Evolutionary conservation across 2,797 vertebrate genomes (phyloP), one percentile per base, ranked within the genome.

Genomic region (Avahi laniger): DNA sequence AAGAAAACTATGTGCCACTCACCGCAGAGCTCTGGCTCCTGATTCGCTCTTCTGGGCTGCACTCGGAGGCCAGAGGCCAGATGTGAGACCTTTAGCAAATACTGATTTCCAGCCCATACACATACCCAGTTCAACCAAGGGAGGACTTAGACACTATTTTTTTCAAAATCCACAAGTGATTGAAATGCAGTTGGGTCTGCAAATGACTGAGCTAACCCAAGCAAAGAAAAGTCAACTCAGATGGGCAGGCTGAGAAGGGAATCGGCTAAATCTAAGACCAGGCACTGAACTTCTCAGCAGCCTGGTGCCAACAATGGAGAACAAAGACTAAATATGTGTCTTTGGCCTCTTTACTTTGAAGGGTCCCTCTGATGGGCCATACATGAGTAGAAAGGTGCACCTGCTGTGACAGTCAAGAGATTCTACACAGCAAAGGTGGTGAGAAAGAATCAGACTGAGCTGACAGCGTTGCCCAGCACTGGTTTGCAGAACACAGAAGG

Each of bases 11-110:
- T 12, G 11, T 54, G 18, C 30, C 35, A 33, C 28, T 80, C 5
- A 7, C n/a, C 0, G 33, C 20, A 67, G 72, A 89, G 38, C 4
- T 0, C 18, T 5, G 15, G 3, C 12, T 15, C 5, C 35, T 17
- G 2, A 15, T 54, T 73, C 15, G 7, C 4, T 33, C 43, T 57
- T 73, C 38, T 12, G 48, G 28, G 26, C 17, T 50, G 7, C 18
- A 30, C 5, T 15, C 1, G 1, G 80, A 78, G 17, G 46, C 24
- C 5, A 17, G 30, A 57, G 7, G 18, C 26, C 26, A 8, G 20
- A 65, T 41, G 35, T 24, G n/a, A 72, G 30, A 57, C 13, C 8
- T 24, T 17, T 41, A 50, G 1, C 26, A 79, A 82, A 46, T 57
- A 17, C 15, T 35, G 30, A 90, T 41, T 75, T 22, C 43, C 24